Evolutionary conservation across 2,888 invertebrate genomes (phyloP).

Genomic region (Nemoura dubitans): DNA sequence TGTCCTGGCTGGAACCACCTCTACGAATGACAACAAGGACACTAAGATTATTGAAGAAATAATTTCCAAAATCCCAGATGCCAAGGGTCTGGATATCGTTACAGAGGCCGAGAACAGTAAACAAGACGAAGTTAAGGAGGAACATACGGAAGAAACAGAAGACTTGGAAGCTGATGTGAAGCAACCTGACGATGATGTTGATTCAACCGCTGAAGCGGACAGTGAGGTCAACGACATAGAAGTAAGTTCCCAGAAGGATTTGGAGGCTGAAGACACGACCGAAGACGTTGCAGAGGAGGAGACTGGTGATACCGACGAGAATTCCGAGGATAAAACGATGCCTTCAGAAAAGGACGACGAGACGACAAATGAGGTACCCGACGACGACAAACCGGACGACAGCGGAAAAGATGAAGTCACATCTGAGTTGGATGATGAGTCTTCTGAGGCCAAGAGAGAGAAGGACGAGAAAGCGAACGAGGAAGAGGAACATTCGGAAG

Average conservation of each 20-base stretch:
- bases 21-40: slow-evolving; percentile 20
- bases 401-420: slow-evolving; percentile 51
- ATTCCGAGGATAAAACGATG: slow-evolving; percentile 29
- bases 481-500: slow-evolving; percentile 42
- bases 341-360: slow-evolving; percentile 45
- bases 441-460: slow-evolving; percentile 46
- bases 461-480: slow-evolving; percentile 49
- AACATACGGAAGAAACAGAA: background rate
- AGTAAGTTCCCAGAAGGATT: background rate
- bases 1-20: background rate
- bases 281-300: slow-evolving; percentile 56
- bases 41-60: slow-evolving; percentile 13
- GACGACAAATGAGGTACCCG: slow-evolving; percentile 42
- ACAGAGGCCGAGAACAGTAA: background rate
- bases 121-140: background rate
- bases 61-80: slow-evolving; percentile 13
- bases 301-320: slow-evolving; percentile 36
- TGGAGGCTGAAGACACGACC: slow-evolving; percentile 61
- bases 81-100: slow-evolving; percentile 31
- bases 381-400: slow-evolving; percentile 49
- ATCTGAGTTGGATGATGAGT: slow-evolving; percentile 45
- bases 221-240: slow-evolving; percentile 18
- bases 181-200: slow-evolving; percentile 1
- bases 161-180: background rate
- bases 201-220: slow-evolving; percentile 7